A percentile compares a stretch with the other conserved stretches of the same genome.
Conservation (phyloP, 1,140 invertebrate genomes). For the Hermatobates lingyangjiaoensis region DNA sequence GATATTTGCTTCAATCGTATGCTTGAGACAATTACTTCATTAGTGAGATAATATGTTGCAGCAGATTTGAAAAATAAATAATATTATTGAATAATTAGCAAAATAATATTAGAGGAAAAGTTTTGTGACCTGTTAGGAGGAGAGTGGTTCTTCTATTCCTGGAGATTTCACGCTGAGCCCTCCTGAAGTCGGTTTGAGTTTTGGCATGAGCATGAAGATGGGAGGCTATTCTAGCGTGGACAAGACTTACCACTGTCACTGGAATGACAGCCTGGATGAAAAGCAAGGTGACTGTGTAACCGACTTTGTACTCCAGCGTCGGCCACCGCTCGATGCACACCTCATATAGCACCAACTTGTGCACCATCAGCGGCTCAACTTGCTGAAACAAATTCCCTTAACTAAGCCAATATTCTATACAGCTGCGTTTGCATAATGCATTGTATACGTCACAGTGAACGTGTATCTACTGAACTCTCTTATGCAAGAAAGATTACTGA, state of each 20-base stretch:
- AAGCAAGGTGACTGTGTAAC: slow-evolving; percentile 30
- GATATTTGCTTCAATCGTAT: too few species aligned
- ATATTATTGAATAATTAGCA: too few species aligned
- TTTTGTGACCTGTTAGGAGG: slow-evolving; percentile 22
- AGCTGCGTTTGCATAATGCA: too few species aligned
- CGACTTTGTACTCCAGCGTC: slow-evolving; percentile 23
- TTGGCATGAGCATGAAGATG: slow-evolving; percentile 23
- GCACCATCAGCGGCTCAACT: slow-evolving; percentile 23
- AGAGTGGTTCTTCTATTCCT: slow-evolving; percentile 32
- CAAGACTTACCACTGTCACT: slow-evolving; percentile 29
- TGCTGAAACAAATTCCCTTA: slow-evolving; percentile 29
- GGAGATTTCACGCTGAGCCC: slow-evolving; percentile 24
- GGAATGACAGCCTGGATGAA: slow-evolving; percentile 35
- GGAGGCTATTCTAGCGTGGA: slow-evolving; percentile 30
- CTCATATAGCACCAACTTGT: slow-evolving; percentile 22
- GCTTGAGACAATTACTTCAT: too few species aligned
- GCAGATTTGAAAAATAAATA: too few species aligned
- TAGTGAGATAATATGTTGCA: too few species aligned
- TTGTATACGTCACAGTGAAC: too few species aligned
- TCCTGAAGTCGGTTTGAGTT: slow-evolving; percentile 19
- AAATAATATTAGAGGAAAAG: too few species aligned
- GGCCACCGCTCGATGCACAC: slow-evolving; percentile 28
- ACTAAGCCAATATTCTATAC: too few species aligned
- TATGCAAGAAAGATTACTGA: too few species aligned
- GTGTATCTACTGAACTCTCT: too few species aligned